Percentiles rank a stretch among this genome's conserved stretches.
phyloP scores from a whole-genome alignment of 2,113 vertebrate species.

The Neomonachus schauinslandi region DNA sequence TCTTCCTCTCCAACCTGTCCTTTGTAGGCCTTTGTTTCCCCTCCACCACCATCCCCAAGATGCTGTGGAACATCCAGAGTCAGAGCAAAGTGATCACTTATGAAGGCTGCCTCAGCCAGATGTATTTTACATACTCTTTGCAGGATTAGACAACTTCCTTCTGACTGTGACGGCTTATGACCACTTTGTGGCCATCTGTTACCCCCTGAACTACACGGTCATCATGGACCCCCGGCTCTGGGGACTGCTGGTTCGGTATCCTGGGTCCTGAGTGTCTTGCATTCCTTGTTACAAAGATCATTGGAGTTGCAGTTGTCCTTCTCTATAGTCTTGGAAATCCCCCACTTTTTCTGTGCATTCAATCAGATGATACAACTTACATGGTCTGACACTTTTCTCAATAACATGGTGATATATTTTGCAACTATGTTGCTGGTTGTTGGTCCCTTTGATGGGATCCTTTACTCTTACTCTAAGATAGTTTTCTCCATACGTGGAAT shows the following conservation, averaged over 20 bases:
- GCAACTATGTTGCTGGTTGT: not conserved
- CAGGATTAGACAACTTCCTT: not conserved
- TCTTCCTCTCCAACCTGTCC: not conserved
- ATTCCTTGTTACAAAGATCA: not conserved
- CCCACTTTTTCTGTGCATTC: not conserved
- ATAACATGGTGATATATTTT: not conserved
- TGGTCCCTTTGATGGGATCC: not conserved
- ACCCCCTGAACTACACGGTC: not conserved
- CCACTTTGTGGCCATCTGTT: not conserved
- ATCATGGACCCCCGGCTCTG: not conserved
- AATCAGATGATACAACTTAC: not conserved
- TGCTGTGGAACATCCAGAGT: not conserved
- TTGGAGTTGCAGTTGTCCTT: not conserved
- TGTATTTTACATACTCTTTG: not conserved
- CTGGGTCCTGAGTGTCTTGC: not conserved
- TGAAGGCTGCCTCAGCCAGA: not conserved
- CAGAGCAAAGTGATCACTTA: not conserved
- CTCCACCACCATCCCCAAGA: not conserved
- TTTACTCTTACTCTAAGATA: not conserved
- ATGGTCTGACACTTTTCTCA: not conserved
- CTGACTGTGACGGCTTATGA: not conserved
- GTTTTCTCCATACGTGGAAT: not conserved
- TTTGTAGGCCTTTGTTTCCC: not conserved
- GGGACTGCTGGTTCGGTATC: not conserved
- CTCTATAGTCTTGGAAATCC: not conserved